A percentile compares a stretch with the other conserved stretches of the same genome.
phyloP scores from a whole-genome alignment of 2,888 invertebrate genomes.

The Polylopha cassiicola region DNA sequence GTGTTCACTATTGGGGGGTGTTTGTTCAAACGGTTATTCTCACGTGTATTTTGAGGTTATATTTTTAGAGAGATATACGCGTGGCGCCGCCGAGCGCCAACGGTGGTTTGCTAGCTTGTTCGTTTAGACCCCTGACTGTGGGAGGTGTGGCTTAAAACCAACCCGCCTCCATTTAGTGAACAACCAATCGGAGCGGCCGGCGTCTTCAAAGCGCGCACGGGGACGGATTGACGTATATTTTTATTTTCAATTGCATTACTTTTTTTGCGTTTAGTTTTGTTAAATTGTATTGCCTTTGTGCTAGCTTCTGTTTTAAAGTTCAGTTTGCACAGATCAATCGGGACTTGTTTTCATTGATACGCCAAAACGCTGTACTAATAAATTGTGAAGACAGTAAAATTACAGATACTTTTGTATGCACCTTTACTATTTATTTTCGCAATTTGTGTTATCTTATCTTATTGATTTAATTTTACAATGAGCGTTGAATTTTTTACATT shows the following conservation, averaged over 20 bases:
- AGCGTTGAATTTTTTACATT: too few relatives aligned
- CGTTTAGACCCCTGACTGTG: constrained; percentile 57
- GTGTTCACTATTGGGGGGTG: constrained; percentile 17
- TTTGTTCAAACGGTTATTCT: constrained; percentile 31
- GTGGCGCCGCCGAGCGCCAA: constrained; percentile 73
- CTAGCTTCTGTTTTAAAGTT: constrained; percentile 31
- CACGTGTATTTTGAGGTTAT: constrained; percentile 47
- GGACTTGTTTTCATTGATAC: constrained; percentile 16
- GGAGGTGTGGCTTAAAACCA: constrained; percentile 52
- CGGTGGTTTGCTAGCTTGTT: constrained; percentile 62
- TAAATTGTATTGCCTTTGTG: constrained; percentile 53
- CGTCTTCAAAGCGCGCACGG: constrained; percentile 61
- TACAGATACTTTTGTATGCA: constrained; percentile 3
- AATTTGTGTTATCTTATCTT: too few relatives aligned
- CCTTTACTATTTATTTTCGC: background rate
- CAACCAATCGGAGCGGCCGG: constrained; percentile 50
- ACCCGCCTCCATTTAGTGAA: constrained; percentile 52
- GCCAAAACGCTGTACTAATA: constrained; percentile 7
- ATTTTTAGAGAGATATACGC: constrained; percentile 44
- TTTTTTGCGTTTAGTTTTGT: constrained; percentile 45
- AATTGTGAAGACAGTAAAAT: constrained; percentile 7
- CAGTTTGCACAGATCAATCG: constrained; percentile 9
- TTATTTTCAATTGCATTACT: constrained; percentile 61
- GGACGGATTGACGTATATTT: constrained; percentile 66
- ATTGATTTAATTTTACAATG: too few relatives aligned